Base-by-base conservation (phyloP, 2,888 invertebrate genomes). In the Lysandra coridon region DNA sequence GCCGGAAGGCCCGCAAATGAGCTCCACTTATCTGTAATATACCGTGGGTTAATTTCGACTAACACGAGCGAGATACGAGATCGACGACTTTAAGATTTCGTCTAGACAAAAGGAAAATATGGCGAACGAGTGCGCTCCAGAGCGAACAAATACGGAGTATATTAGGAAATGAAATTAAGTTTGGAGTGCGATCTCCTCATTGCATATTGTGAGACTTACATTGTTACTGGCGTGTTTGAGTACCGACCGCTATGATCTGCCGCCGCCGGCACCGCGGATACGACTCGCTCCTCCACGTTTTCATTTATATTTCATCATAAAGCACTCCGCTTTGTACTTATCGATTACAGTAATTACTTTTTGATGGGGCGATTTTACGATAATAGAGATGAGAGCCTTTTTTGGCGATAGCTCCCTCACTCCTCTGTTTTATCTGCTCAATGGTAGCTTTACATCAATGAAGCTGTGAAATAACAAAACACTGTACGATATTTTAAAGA, bases 1-100 rank as follows among this genome's bases (percentile, higher is more conserved):
- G 92, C 93, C 94, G 93, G 93, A 93, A 94, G 94, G 93, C 93
- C 90, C 92, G 93, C 94, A 94, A 94, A 94, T 94, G 94, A 94
- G 94, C 94, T 92, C 92, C 93, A 94, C 92, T 94, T 94, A 94
- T 94, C 94, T 93, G 89, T 88, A 88, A 91, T 94, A 93, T 94
- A 93, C 91, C 89, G 91, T 92, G 94, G 94, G 94, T 94, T 94
- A 94, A 94, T 94, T 93, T 92, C 87, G 93, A 90, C 93, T 93
- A 92, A 93, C 93, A 93, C 92, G 93, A 92, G 92, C 93, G 92
- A 93, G 93, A 93, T 90, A 69, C 88, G 88, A 92, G 93, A 93
- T 93, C 57, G 76, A 76, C 53, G 33, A 76, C 33, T 33, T 33
- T 53, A 53, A 30, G 76, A 76, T 49, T 49, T 92, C 91, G 94